Evolutionary conservation across 1,140 invertebrate species (phyloP), one percentile per base, ranked within the genome.

Genomic region (Stenopsyche tienmushanensis): DNA sequence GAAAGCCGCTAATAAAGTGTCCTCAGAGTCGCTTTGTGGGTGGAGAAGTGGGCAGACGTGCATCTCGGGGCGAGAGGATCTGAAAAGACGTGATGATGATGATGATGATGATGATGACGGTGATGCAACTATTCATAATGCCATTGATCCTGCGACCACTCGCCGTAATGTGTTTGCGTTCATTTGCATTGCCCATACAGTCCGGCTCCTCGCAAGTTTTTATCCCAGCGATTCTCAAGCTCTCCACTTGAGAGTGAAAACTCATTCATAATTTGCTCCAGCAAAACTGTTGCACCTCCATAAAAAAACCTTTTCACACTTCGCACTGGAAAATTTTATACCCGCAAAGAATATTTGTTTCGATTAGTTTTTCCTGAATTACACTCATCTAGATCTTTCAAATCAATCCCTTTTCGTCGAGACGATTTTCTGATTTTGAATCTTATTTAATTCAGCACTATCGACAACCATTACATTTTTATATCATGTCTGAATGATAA

Each of bases 81-180:
- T 60, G 57, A 60, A 60, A 42, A 47, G 57, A 17, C 57, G n/a
- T 24, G 21, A 44, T 45, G 39, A 58, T 17, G 55, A 44, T 18
- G 55, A 54, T 18, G 52, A 54, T 34, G 52, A 54, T 34, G 52
- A 54, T 18, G 54, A 60, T 21, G 57, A 60, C 34, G 57, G 57
- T 60, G 57, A 60, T 60, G 57, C 57, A 60, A 60, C 57, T 60
- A 60, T 60, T 60, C 57, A 60, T 60, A 60, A 60, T 60, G 57
- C 57, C 57, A 60, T 60, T 60, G 57, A 60, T 60, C 57, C 45
- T 42, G 50, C 53, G 63, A 17, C 53, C 63, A 57, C 50, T 65
- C 55, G 64, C 64, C 64, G 49, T 65, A 65, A 52, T 59, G 53
- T 68, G 66, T 68, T 68, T 68, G 66, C 63, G 63, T 67, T 64